These are phyloP conservation scores for Latrodectus elegans DNA, from an alignment of 2,888 invertebrate genomes.

Conservation along the genomic window DNA sequence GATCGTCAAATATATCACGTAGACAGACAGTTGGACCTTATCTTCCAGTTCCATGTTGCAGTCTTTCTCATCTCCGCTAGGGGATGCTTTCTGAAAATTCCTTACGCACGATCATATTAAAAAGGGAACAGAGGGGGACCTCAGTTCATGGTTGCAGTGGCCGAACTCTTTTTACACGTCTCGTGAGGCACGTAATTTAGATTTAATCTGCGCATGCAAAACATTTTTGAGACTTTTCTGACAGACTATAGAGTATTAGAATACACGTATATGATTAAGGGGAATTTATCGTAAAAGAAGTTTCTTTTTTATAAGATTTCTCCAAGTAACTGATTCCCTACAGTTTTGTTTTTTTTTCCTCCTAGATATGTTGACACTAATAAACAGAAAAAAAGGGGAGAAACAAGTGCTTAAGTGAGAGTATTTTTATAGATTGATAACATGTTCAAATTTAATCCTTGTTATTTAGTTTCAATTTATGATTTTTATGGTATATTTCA, in stretches of 20 bases:
- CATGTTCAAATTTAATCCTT: too few species aligned
- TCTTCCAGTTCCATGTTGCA: conserved; percentile 52
- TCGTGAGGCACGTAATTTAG: conserved; percentile 37
- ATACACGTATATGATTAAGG: conserved; percentile 16
- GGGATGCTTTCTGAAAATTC: conserved; percentile 20
- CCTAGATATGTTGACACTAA: neutral
- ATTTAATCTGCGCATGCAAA: conserved; percentile 60
- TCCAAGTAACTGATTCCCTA: neutral
- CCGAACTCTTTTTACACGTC: conserved; percentile 26
- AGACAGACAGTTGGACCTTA: conserved; percentile 62
- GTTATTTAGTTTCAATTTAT: too few species aligned
- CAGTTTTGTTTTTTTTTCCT: neutral
- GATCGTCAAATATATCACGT: conserved; percentile 67
- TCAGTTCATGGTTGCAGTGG: neutral
- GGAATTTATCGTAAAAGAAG: conserved; percentile 39
- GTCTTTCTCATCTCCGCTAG: conserved; percentile 30
- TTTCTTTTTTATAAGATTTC: conserved; percentile 1
- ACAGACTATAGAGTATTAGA: neutral
- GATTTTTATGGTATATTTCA: too few species aligned
- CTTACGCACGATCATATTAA: conserved; percentile 8
- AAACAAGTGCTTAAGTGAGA: too few species aligned
- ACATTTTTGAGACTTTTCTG: conserved; percentile 14
- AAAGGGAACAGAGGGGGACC: conserved; percentile 6
- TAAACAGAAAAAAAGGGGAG: too few species aligned
- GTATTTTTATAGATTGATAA: too few species aligned